These are phyloP conservation scores for Alexandromys fortis DNA, from an alignment of 2,113 vertebrate genomes.

Conservation along the genomic window DNA sequence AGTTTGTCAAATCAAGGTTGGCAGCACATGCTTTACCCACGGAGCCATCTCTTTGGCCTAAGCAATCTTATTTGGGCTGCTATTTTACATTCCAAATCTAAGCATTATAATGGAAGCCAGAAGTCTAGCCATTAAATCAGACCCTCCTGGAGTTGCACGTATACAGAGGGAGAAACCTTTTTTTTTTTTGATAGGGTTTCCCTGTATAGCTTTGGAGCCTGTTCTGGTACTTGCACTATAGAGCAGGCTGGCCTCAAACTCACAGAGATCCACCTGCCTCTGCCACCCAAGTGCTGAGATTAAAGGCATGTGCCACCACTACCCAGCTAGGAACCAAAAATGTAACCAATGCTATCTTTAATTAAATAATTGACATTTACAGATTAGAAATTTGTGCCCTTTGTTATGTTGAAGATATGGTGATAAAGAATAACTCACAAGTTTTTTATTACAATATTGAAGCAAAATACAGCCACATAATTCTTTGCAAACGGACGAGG, in stretches of 20 bases:
- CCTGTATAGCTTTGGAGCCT: too few relatives aligned
- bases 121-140: background rate
- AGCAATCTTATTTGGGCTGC: background rate
- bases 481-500: background rate
- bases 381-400: background rate
- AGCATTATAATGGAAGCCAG: background rate
- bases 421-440: background rate
- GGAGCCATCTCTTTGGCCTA: background rate
- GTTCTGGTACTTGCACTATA: too few relatives aligned
- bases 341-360: background rate
- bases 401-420: background rate
- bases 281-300: too few relatives aligned
- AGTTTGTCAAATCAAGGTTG: background rate
- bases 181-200: too few relatives aligned
- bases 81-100: background rate
- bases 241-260: too few relatives aligned
- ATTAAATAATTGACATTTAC: slow-evolving; percentile 5
- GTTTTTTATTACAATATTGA: slow-evolving; percentile 16
- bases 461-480: background rate
- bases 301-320: too few relatives aligned
- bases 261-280: too few relatives aligned
- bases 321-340: background rate
- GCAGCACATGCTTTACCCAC: too few relatives aligned
- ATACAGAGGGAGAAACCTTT: too few relatives aligned
- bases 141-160: background rate